phyloP scores from a whole-genome alignment of 2,113 vertebrate genomes.

The Riparia riparia region DNA sequence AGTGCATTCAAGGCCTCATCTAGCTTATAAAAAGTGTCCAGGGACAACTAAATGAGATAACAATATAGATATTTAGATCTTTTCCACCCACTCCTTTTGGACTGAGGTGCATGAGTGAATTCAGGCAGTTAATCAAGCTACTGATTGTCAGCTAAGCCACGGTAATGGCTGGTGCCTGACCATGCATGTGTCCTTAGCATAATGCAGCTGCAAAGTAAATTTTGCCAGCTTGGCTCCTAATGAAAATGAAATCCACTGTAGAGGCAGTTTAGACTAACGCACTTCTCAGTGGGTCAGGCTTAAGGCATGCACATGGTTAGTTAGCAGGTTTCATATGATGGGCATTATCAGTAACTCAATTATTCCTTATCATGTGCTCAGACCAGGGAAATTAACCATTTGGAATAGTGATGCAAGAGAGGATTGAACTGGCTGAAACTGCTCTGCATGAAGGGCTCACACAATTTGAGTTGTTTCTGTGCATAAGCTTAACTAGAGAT shows the following conservation, averaged over 20 bases:
- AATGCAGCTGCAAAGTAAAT: constrained; percentile 38
- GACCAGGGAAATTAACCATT: not conserved
- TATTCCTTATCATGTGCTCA: not conserved
- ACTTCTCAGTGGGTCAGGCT: not conserved
- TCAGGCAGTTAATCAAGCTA: constrained; percentile 50
- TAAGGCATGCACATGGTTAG: not conserved
- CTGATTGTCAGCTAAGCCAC: constrained; percentile 43
- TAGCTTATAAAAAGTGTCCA: constrained; percentile 19
- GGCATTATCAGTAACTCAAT: not conserved
- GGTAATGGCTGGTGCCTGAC: constrained; percentile 23
- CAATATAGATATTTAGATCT: constrained; percentile 38
- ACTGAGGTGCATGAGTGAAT: constrained; percentile 24
- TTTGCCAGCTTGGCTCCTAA: constrained; percentile 29
- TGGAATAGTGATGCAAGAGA: not conserved
- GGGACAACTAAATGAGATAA: constrained; percentile 48
- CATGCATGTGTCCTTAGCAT: constrained; percentile 39
- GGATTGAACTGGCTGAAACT: not conserved
- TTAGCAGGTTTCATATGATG: not conserved
- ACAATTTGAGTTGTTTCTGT: not conserved
- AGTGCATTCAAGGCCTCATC: not conserved
- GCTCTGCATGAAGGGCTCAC: not conserved
- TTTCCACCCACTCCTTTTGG: not conserved
- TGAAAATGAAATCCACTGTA: constrained; percentile 22
- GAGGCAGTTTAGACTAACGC: constrained; percentile 5
- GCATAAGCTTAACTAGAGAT: not conserved